Evolutionary conservation across 2,888 invertebrate genomes (phyloP), one percentile per base, ranked within the genome.

Genomic region (Prosapia bicincta): DNA sequence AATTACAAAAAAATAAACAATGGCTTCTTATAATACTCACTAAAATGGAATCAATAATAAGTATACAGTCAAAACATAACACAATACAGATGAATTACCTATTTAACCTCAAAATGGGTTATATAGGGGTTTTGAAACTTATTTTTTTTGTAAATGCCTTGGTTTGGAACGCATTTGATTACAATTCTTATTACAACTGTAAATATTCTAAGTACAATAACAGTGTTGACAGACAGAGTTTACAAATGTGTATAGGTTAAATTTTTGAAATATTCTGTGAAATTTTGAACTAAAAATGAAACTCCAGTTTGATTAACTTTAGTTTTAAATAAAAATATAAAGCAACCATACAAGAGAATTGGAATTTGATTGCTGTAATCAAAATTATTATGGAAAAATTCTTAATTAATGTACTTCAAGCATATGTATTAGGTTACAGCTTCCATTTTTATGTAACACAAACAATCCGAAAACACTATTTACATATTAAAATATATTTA

Each of bases 41-140:
- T 74, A 74, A 75, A 75, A 72, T 77, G 75, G 75, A 77, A 77
- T 77, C 69, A 71, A 71, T 75, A 75, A 69, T 74, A 77, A 66
- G 75, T 75, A 75, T 72, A 72, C 75, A 75, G 71, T 72, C 70
- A 66, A 70, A 77, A 75, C 72, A 77, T 68, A 74, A 72, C 72
- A 77, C 70, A 77, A 68, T 74, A 71, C 75, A 77, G 72, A 77
- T 72, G 7, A 38, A 77, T 69, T 72, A 75, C 72, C 66, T 72
- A 54, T 77, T 75, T 75, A 77, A 77, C 77, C 77, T 77, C 13
- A 13, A 13, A 38, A 38, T 15, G 38, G 13, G 38, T 38, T 13
- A 38, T 28, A 28, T 6, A 3, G 28, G 28, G 3, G 7, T 38
- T 38, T 5, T 38, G 13, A 38, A 38, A 38, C 5, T 13, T 15